Evolutionary conservation across 2,113 vertebrate species (phyloP), one percentile per base, ranked within the genome.

Genomic region (Echinops telfairi): DNA sequence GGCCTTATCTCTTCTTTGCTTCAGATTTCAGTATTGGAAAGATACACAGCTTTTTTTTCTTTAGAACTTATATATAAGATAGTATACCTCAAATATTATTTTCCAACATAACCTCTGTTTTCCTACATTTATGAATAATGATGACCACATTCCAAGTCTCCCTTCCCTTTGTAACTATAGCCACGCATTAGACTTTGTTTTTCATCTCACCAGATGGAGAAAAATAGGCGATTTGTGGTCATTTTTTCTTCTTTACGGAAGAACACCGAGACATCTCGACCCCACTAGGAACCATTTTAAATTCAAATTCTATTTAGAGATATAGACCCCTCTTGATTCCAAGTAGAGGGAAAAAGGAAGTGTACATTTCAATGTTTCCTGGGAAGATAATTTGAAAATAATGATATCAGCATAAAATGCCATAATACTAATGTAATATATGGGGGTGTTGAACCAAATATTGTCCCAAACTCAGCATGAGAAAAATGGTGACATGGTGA

Each of bases 251-350:
- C 89, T 94, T 73, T 23, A 77, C 85, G 94, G 92, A 97, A 94
- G 92, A 97, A 94, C 79, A 88, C 92, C 92, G 20, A 88, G 43
- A 89, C 19, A 27, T 0, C 58, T 95, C 75, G 76, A 96, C 91
- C 91, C 90, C 88, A 95, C 93, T 47, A 94, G 7, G 68, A 97
- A 95, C 47, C 93, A 89, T 95, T 97, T 94, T 86, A 94, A 96
- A 97, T 97, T 95, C 95, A 96, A 96, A 97, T 96, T 95, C 85
- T 95, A 97, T 97, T 97, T 97, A 96, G 95, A 97, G 95, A 97
- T 96, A 88, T 3, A 60, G 76, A 27, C 33, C 57, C 22, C n/a
- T 95, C 73, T 86, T 71, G 47, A 66, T 86, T 86, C 14, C 38
- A 23, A 1, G 4, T 14, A 25, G 6, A 12, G 15, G 19, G 25